Percentiles rank a stretch among this genome's conserved stretches.
Conservation (phyloP, 2,797 vertebrate species). For the Cottoperca gobio region DNA sequence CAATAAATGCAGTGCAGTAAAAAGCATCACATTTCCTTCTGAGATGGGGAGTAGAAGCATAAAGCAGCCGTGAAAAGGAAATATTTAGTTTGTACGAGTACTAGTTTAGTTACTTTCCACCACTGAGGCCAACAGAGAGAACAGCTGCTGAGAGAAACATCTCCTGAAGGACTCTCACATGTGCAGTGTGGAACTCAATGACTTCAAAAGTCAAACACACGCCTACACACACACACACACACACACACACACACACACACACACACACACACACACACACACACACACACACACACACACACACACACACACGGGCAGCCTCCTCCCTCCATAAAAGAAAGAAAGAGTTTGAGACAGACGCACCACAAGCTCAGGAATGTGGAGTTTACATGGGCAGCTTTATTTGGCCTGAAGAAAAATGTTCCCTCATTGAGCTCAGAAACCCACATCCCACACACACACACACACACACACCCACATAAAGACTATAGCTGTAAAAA, state of each 20-base stretch:
- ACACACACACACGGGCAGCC: neutral
- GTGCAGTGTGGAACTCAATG: no score
- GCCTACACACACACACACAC: neutral
- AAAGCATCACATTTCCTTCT: no score
- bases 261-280: neutral
- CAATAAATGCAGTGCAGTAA: no score
- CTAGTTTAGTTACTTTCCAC: no score
- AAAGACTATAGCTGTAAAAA: neutral
- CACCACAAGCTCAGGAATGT: conserved; percentile 78
- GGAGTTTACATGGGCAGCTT: conserved; percentile 77
- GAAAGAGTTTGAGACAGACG: conserved; percentile 54
- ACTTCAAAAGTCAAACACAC: no score
- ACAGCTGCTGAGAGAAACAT: no score
- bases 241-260: neutral
- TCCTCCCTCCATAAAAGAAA: conserved; percentile 53
- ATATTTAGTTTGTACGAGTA: no score
- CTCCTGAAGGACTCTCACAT: no score
- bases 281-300: neutral
- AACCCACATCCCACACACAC: conserved; percentile 72
- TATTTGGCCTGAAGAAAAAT: conserved; percentile 76
- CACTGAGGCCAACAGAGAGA: no score
- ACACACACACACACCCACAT: conserved; percentile 21
- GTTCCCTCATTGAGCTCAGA: conserved; percentile 66
- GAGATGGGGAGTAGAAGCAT: no score
- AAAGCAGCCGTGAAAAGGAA: no score